These are phyloP conservation scores for Talpa occidentalis DNA, from an alignment of 2,113 vertebrate species.

Conservation along the genomic window DNA sequence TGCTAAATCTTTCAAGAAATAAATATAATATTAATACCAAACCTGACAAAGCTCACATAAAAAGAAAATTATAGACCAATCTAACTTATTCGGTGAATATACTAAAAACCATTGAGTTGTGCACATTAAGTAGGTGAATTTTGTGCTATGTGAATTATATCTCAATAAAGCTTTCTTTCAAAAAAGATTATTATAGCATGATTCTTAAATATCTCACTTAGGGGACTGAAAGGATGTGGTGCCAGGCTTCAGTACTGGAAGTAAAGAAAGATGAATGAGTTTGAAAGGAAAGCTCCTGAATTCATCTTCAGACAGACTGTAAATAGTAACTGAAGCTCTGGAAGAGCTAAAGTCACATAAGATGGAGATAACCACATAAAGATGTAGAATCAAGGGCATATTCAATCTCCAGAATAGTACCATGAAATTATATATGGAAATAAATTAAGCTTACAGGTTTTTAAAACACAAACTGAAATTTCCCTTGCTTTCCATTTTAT, in stretches of 20 bases:
- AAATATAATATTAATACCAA: background rate
- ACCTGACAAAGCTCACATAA: background rate
- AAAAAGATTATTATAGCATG: background rate
- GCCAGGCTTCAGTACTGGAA: background rate
- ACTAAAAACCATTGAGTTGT: background rate
- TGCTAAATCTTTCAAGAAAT: background rate
- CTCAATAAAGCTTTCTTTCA: background rate
- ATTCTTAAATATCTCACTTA: background rate
- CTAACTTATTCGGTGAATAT: background rate
- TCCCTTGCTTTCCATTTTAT: background rate
- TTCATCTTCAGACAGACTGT: background rate
- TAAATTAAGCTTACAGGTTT: background rate
- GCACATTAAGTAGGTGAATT: background rate
- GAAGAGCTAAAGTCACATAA: background rate
- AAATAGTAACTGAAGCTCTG: background rate
- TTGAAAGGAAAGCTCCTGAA: background rate
- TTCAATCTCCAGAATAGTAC: background rate
- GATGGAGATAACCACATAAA: background rate
- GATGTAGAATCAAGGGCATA: background rate
- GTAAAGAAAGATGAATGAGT: background rate
- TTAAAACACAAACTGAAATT: constrained; percentile 3
- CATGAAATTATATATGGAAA: background rate
- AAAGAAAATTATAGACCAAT: background rate
- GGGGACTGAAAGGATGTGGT: background rate
- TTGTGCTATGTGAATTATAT: background rate